Evolutionary conservation across 2,113 vertebrate species (phyloP).

Genomic region (Bolborhynchus lineola): DNA sequence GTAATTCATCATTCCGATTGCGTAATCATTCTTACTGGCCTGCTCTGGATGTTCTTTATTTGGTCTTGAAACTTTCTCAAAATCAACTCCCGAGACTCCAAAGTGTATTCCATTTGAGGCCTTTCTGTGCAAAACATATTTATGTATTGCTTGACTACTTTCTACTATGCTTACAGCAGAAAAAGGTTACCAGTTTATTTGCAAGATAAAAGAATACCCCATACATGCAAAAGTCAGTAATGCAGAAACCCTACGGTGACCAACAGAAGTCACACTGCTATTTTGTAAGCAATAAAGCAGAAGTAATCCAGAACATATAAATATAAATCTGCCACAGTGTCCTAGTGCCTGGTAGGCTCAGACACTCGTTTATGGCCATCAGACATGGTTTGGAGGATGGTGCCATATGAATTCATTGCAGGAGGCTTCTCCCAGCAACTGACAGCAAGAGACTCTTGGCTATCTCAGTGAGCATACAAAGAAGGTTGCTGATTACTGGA

Average conservation of each 20-base stretch:
- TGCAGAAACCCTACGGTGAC: neutral
- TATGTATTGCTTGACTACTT: neutral
- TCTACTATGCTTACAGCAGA: neutral
- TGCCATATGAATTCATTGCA: neutral
- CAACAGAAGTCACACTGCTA: neutral
- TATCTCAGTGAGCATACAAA: neutral
- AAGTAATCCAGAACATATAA: neutral
- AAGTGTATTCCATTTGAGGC: neutral
- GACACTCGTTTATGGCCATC: neutral
- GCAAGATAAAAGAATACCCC: neutral
- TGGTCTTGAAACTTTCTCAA: neutral
- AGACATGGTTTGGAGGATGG: neutral
- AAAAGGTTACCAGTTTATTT: neutral
- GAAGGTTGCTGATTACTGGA: neutral
- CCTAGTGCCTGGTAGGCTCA: neutral
- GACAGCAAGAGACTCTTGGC: neutral
- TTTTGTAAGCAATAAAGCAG: neutral
- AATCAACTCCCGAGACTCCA: neutral
- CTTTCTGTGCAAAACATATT: neutral
- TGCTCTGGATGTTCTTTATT: neutral
- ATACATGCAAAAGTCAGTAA: neutral
- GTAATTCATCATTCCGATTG: neutral
- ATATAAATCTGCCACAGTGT: neutral
- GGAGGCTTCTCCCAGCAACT: neutral
- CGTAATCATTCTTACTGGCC: neutral